Evolutionary conservation across 1,140 invertebrate species (phyloP), one percentile per base, ranked within the genome.

Genomic region (Capitella teleta): DNA sequence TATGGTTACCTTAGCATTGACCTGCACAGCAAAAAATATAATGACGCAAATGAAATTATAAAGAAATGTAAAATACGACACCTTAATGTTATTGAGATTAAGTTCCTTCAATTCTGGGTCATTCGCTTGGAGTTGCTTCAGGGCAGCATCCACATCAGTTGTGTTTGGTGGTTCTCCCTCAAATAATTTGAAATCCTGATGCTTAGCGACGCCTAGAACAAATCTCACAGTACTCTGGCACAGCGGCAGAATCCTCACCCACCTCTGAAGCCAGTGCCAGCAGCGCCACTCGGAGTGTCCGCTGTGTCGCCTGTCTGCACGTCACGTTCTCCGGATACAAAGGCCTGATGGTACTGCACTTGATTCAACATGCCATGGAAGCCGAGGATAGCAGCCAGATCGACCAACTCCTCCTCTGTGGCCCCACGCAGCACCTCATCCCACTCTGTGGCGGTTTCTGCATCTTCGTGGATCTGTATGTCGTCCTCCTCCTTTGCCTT

Each of bases 331-430:
- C 68, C 10, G n/a, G n/a, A n/a, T n/a, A 74, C 53, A 34, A 93
- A 95, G 45, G 93, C 92, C 74, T 98, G 91, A 42, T 53, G 52
- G 74, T 96, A 99, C 73, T 99, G 95, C 69, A 96, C 92, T 78
- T 98, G 95, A 75, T 97, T 98, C 83, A 99, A 87, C 87, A 98
- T 96, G 44, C 93, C 97, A 75, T 98, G 94, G 77, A 99, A 95
- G 61, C 95, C 95, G 54, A 98, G 79, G 73, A 97, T 95, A 76
- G 92, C 93, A 92, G 95, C 95, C 61, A 99, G 79, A 78, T 99
- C 95, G 59, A 98, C 97, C 56, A 99, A 86, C 79, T 99, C 95
- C 74, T 96, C 90, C 76, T 98, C 94, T 54, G 87, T 81, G 30
- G 95, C 95, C 59, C 78, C 77, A 16, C 77, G 80, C 18, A 98